These are phyloP conservation scores for Chironomus tepperi DNA, from an alignment of 1,140 invertebrate species.

Conservation along the genomic window DNA sequence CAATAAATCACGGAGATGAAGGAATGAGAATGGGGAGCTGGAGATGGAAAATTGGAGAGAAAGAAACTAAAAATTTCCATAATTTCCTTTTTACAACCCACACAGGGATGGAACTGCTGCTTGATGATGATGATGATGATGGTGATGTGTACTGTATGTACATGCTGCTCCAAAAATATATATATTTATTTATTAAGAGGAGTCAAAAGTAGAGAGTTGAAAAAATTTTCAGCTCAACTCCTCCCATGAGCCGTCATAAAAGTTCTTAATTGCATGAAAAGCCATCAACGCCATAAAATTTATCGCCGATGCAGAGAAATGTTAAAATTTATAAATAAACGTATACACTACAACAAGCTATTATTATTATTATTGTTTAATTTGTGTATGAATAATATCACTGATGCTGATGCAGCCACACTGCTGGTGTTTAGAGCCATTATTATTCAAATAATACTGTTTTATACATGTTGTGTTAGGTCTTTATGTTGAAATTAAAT, in stretches of 20 bases:
- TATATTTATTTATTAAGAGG: too few species aligned
- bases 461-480: neutral
- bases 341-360: neutral
- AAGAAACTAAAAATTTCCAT: neutral
- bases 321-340: neutral
- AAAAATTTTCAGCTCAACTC: neutral
- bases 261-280: constrained; percentile 21
- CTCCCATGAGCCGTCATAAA: constrained; percentile 9
- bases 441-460: neutral
- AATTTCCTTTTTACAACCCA: neutral
- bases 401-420: neutral
- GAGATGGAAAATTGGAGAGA: too few species aligned
- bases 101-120: too few species aligned
- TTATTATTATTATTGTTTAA: neutral
- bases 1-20: neutral
- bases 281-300: constrained; percentile 17
- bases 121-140: too few species aligned
- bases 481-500: neutral
- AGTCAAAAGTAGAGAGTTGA: too few species aligned
- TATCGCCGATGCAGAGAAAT: constrained; percentile 7
- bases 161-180: too few species aligned
- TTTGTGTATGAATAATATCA: neutral
- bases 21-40: neutral
- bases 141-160: too few species aligned
- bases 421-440: neutral